Conservation (phyloP, 2,113 vertebrate genomes). For the Leucoraja erinaceus region DNA sequence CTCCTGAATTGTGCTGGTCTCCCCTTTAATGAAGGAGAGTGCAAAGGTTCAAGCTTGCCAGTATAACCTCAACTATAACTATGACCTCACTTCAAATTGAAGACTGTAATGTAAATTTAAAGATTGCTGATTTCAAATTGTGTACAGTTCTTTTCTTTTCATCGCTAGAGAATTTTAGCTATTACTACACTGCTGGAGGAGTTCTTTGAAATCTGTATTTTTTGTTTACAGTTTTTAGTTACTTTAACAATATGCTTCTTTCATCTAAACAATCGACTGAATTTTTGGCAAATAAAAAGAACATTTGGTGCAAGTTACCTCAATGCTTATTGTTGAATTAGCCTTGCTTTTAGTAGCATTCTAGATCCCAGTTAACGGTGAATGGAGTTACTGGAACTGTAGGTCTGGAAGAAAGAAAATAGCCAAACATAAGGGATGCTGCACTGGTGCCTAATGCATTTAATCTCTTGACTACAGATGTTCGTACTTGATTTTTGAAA, state of each 20-base stretch:
- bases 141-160: background rate
- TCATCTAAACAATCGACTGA: background rate
- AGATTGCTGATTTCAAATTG: too few species aligned
- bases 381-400: background rate
- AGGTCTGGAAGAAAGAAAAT: background rate
- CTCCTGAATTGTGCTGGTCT: too few species aligned
- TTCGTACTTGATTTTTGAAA: background rate
- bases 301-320: background rate
- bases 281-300: background rate
- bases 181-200: background rate
- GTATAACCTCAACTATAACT: background rate
- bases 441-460: background rate
- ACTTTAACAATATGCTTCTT: background rate
- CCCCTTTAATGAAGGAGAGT: too few species aligned
- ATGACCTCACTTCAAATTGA: background rate
- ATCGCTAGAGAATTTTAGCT: background rate
- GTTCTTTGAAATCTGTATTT: background rate
- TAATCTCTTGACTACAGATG: background rate
- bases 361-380: background rate
- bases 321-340: background rate
- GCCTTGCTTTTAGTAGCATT: background rate
- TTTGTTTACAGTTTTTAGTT: background rate
- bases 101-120: background rate
- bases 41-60: background rate
- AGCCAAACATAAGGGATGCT: background rate